Evolutionary conservation across 2,113 vertebrate genomes (phyloP).

Genomic region (Cyprinus carpio): DNA sequence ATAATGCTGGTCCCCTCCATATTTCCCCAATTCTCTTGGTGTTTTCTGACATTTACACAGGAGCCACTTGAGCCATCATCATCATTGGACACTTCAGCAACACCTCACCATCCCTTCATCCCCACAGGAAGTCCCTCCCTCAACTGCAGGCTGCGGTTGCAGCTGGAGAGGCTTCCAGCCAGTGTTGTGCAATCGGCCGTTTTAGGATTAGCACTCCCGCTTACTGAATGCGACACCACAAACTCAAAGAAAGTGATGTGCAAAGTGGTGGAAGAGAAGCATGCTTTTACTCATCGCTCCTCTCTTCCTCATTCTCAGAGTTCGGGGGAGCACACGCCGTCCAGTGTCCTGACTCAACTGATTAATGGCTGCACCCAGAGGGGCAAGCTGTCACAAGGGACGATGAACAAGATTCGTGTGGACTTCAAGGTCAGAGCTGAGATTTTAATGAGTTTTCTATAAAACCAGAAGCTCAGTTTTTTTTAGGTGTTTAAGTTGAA

Average conservation of each 20-base stretch:
- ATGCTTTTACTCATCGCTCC: constrained; percentile 63
- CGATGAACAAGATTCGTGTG: constrained; percentile 82
- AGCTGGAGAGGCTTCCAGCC: constrained; percentile 63
- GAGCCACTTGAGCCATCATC: constrained; percentile 61
- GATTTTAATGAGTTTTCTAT: neutral
- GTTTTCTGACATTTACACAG: constrained; percentile 70
- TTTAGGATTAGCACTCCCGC: constrained; percentile 1
- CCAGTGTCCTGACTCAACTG: constrained; percentile 76
- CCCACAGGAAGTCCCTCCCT: constrained; percentile 59
- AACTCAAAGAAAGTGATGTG: constrained; percentile 18
- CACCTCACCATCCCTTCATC: constrained; percentile 56
- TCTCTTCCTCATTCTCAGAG: constrained; percentile 74
- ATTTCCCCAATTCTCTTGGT: constrained; percentile 55
- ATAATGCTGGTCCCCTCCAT: constrained; percentile 47
- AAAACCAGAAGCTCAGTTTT: neutral
- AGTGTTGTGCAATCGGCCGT: constrained; percentile 52
- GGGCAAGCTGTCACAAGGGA: constrained; percentile 73
- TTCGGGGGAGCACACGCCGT: constrained; percentile 70
- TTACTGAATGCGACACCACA: neutral
- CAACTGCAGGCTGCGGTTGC: constrained; percentile 64
- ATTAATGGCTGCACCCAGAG: constrained; percentile 82
- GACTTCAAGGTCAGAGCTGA: constrained; percentile 84
- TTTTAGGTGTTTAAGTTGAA: neutral
- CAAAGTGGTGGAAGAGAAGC: constrained; percentile 36
- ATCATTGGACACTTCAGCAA: constrained; percentile 54